phyloP scores from a whole-genome alignment of 2,113 vertebrate genomes.

The Pithys albifrons region DNA sequence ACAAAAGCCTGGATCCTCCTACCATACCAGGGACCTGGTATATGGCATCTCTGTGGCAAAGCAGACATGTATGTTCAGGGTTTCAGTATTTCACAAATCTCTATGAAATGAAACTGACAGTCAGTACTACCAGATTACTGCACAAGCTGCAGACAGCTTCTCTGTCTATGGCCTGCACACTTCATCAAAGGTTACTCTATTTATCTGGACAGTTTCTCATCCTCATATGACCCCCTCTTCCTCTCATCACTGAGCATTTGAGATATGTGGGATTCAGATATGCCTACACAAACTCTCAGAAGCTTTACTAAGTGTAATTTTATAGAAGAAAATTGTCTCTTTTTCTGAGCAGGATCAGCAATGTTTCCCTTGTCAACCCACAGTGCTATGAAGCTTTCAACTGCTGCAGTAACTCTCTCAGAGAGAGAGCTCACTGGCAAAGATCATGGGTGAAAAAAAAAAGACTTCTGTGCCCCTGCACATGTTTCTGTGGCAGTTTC shows the following conservation, averaged over 20 bases:
- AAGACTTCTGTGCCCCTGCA: neutral
- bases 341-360: constrained; percentile 3
- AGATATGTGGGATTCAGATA: neutral
- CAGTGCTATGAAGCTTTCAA: neutral
- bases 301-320: constrained; percentile 20
- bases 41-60: neutral
- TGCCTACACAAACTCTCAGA: neutral
- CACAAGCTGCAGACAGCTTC: neutral
- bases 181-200: neutral
- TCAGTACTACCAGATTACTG: neutral
- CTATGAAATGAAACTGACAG: neutral
- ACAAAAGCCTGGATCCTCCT: neutral
- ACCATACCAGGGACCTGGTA: neutral
- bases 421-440: neutral
- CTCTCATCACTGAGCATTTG: neutral
- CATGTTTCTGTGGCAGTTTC: neutral
- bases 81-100: neutral
- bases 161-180: neutral
- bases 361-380: neutral
- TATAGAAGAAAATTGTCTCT: constrained; percentile 5
- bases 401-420: neutral
- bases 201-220: neutral
- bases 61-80: neutral
- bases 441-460: neutral
- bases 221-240: neutral